Base-by-base conservation (phyloP, 2,888 invertebrate species). In the Cyclophora punctaria region DNA sequence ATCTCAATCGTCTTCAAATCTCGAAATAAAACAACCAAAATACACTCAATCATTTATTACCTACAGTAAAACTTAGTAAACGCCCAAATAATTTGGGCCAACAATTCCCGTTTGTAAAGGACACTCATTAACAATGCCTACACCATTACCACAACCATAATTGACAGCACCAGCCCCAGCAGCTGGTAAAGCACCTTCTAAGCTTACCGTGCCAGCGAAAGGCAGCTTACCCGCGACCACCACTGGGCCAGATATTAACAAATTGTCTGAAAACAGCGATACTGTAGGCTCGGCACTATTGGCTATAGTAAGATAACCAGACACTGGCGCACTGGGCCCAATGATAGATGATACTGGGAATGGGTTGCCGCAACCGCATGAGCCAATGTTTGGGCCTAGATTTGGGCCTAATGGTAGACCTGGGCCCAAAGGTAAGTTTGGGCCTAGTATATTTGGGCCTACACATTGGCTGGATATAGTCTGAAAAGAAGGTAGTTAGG, bases 171-270 rank as follows among this genome's bases (percentile, higher is more conserved):
- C 59, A 5, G 45, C 49, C 2, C 59, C 59, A 3, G 7, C 48
- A 0, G 53, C 56, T 2, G 59, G 64, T 34, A 72, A 41, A 0
- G 57, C 48, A 0, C 74, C 76, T 52, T 73, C 70, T 35, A 75
- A 47, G 4, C 53, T 57, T 2, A 69, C 68, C 0, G 69, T 52
- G 3, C 66, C 63, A 1, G 68, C 46, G 41, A 69, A 65, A 0
- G 71, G 73, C 49, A 70, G 48, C 41, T 62, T 61, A 0, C 71
- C 73, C 35, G 58, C 51, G 0, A 69, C 65, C 1, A 48, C 20
- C 3, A 67, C 48, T 3, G 59, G 55, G 0, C 70, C 70, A 5
- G 65, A 47, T 7, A 60, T 62, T 4, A 59, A 35, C 41, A 61
- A 34, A 42, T 66, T 61, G 3, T 68, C 65, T 3, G 67, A 58